phyloP scores from a whole-genome alignment of 1,140 invertebrate genomes.

The Papilio polyxenes region DNA sequence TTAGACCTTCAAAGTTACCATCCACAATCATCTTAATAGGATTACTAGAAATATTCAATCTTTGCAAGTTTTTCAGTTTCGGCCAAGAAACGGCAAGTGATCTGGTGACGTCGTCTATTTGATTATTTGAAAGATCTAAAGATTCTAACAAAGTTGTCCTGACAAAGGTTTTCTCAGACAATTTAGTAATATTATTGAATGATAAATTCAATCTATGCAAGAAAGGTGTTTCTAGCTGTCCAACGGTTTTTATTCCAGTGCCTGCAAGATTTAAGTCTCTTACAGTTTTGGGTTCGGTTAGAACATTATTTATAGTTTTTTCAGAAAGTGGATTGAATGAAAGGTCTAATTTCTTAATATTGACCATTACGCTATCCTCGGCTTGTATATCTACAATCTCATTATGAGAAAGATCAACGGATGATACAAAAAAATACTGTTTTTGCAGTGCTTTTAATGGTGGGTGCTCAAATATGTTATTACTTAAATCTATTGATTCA shows the following conservation, averaged over 20 bases:
- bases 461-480: conserved; percentile 89
- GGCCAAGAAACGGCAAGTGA: conserved; percentile 84
- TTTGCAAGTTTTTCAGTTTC: conserved; percentile 84
- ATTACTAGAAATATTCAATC: conserved; percentile 90
- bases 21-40: conserved; percentile 86
- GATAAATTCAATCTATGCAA: conserved; percentile 91
- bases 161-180: conserved; percentile 86
- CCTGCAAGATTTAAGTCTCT: conserved; percentile 90
- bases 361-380: conserved; percentile 92
- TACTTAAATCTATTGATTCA: conserved; percentile 89
- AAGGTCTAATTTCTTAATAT: conserved; percentile 92
- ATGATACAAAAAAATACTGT: conserved; percentile 90
- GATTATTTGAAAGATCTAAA: conserved; percentile 89
- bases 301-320: conserved; percentile 87
- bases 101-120: conserved; percentile 82
- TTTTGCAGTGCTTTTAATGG: conserved; percentile 89
- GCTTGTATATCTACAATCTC: conserved; percentile 88
- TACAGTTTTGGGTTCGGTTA: conserved; percentile 94
- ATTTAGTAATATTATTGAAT: conserved; percentile 85
- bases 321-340: conserved; percentile 91
- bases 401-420: conserved; percentile 90
- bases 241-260: conserved; percentile 86
- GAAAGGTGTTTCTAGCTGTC: conserved; percentile 92
- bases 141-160: conserved; percentile 89
- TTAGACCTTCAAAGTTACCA: conserved; percentile 87